Evolutionary conservation across 2,113 vertebrate species (phyloP), one percentile per base, ranked within the genome.

Genomic region (Pterocles orientalis): DNA sequence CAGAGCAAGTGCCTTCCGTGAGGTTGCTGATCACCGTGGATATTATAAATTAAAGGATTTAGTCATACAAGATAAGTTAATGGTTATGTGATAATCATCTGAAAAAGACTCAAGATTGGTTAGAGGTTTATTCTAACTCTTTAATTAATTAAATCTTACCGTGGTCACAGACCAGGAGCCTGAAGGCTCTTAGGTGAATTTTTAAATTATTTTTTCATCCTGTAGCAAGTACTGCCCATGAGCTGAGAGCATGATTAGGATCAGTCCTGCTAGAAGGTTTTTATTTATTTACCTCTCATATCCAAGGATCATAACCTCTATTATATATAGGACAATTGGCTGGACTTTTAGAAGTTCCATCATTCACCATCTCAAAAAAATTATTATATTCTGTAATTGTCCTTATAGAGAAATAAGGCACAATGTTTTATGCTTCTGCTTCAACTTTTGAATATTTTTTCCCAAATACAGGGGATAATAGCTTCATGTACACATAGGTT

Each of bases 301-400:
- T 65, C 57, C 82, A 90, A 47, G 50, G 88, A 86, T 92, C 57
- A 76, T 84, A 71, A 82, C 15, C 33, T 92, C 78, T 79, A 45
- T 65, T 79, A 61, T 24, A 62, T 2, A 62, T 2, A 50, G 81
- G 66, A 34, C 71, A 94, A 91, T 89, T 94, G 34, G 73, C 77
- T 82, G 91, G 71, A 96, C 31, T 82, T 43, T 28, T 48, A 90
- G 31, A 94, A 60, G 33, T 92, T 94, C 50, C 54, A 83, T 89
- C 90, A 92, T 91, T 92, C 91, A 87, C 24, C 77, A 69, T 45
- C 75, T 89, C 70, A 82, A 64, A 86, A 96, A 79, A 91, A 70
- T 84, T 24, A 84, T 88, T 76, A 62, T 65, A 81, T 86, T 79
- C 39, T 43, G 33, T 39, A 66, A 62, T 75, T 80, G 71, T 64